These are phyloP conservation scores for Hydrochoerus hydrochaeris DNA, from an alignment of 2,113 vertebrate species.

Conservation along the genomic window DNA sequence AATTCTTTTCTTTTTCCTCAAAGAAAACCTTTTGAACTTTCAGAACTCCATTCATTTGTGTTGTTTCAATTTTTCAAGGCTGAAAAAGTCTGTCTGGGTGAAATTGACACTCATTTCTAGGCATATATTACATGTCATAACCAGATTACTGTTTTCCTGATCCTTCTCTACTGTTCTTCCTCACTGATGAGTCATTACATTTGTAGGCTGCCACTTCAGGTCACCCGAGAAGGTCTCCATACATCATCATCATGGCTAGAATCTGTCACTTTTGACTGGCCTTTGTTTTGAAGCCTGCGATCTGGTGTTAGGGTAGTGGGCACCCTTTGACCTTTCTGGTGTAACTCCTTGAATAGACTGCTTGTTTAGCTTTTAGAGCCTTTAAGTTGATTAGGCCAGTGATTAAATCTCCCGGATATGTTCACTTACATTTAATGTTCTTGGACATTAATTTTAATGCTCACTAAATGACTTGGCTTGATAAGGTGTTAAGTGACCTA, in stretches of 20 bases:
- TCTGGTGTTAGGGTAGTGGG: conserved; percentile 21
- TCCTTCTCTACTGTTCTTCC: conserved; percentile 61
- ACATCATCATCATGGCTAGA: conserved; percentile 60
- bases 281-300: conserved; percentile 63
- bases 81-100: conserved; percentile 45
- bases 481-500: conserved; percentile 72
- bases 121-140: conserved; percentile 66
- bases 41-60: conserved; percentile 64
- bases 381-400: conserved; percentile 72
- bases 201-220: conserved; percentile 44
- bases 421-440: conserved; percentile 78
- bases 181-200: conserved; percentile 72
- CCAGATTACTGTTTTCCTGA: conserved; percentile 62
- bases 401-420: conserved; percentile 75
- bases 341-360: conserved; percentile 50
- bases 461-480: conserved; percentile 68
- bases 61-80: conserved; percentile 72
- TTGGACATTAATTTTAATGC: conserved; percentile 78
- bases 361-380: conserved; percentile 69
- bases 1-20: conserved; percentile 13
- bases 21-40: conserved; percentile 78
- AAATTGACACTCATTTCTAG: conserved; percentile 59
- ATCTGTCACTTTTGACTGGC: conserved; percentile 66
- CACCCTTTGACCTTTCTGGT: conserved; percentile 61
- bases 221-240: conserved; percentile 59